These are phyloP conservation scores for Lochmaea capreae DNA, from an alignment of 2,888 invertebrate genomes.

Conservation along the genomic window DNA sequence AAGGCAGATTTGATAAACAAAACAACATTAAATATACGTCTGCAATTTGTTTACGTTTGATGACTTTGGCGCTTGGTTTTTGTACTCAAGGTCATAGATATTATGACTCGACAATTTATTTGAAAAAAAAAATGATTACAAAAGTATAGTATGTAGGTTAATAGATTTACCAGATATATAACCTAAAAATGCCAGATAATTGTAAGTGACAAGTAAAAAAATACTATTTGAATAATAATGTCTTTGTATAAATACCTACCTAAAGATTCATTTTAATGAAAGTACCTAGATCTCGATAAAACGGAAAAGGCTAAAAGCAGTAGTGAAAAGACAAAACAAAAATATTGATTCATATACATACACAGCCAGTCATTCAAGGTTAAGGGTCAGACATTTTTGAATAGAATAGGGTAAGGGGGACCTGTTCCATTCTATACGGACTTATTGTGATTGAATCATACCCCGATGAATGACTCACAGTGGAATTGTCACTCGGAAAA, in stretches of 20 bases:
- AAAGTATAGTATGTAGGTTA: background rate
- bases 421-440: constrained; percentile 20
- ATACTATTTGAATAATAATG: background rate
- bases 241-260: too few relatives aligned
- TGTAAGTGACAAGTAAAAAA: background rate
- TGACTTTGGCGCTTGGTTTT: background rate
- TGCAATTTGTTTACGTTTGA: background rate
- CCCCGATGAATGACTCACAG: constrained; percentile 52
- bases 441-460: constrained; percentile 52
- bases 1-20: background rate
- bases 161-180: background rate
- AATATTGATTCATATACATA: constrained; percentile 21
- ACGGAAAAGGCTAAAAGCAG: background rate
- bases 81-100: background rate
- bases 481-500: constrained; percentile 46
- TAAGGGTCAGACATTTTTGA: constrained; percentile 17
- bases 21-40: background rate
- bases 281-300: background rate
- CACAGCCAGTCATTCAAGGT: constrained; percentile 24
- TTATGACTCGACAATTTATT: background rate
- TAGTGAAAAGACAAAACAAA: constrained; percentile 26
- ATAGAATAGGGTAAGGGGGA: constrained; percentile 25
- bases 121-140: background rate
- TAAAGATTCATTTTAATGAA: background rate
- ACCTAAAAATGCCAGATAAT: too few relatives aligned